These are phyloP conservation scores for Threskiornis aethiopicus DNA, from an alignment of 2,797 vertebrate species.

Conservation along the genomic window DNA sequence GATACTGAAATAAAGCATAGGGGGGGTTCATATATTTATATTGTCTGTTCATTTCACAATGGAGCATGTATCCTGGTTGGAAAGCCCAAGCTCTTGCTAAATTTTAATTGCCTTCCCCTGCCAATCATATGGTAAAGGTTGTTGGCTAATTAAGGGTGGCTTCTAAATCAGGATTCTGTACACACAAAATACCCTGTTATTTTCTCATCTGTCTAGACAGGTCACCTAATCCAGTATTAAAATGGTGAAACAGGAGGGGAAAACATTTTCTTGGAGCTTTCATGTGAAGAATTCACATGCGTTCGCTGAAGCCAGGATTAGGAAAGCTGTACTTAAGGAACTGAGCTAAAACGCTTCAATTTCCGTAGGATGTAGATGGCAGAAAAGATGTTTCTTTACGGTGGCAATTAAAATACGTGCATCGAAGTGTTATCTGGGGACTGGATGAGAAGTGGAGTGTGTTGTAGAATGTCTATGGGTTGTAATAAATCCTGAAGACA, in stretches of 20 bases:
- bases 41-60: background rate
- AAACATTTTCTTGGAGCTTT: background rate
- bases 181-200: background rate
- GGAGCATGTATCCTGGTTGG: background rate
- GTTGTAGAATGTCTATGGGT: background rate
- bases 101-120: background rate
- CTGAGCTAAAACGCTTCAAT: background rate
- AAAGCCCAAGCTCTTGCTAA: background rate
- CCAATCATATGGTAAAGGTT: background rate
- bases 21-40: background rate
- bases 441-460: background rate
- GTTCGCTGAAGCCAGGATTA: background rate
- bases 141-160: background rate
- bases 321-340: background rate
- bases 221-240: background rate
- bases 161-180: background rate
- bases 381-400: background rate
- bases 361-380: background rate
- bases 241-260: background rate
- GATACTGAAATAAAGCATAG: background rate
- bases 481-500: background rate
- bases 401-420: background rate
- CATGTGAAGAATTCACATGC: background rate
- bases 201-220: conserved; percentile 29
- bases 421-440: background rate